Percentiles rank a stretch among this genome's conserved stretches.
These are phyloP conservation scores for Cyprinus carpio DNA, from an alignment of 2,113 vertebrate genomes.

Conservation along the genomic window DNA sequence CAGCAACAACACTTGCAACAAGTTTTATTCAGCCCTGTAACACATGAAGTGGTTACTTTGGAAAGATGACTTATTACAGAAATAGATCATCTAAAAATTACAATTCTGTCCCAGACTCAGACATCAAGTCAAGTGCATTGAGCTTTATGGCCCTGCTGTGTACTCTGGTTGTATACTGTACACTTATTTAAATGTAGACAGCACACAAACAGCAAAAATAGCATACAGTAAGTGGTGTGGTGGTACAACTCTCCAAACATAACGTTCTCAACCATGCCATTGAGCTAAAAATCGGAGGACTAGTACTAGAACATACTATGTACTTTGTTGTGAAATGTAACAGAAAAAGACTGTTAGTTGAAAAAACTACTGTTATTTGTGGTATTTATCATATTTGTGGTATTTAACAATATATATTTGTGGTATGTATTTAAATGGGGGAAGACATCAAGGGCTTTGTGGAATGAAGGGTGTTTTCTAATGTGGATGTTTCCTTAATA, in stretches of 20 bases:
- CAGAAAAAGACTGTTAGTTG: background rate
- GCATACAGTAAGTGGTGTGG: background rate
- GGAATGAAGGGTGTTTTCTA: too few species aligned
- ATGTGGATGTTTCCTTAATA: background rate
- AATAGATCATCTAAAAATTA: background rate
- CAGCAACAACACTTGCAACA: background rate
- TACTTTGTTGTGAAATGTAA: background rate
- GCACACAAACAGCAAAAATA: background rate
- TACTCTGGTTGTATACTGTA: background rate
- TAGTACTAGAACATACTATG: background rate
- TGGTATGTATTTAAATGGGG: too few species aligned
- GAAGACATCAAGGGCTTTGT: too few species aligned
- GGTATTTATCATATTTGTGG: too few species aligned
- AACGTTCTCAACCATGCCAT: background rate
- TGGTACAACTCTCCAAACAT: background rate
- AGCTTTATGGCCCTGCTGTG: background rate
- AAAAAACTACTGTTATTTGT: background rate
- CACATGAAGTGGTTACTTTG: background rate
- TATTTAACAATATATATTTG: too few species aligned
- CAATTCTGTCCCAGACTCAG: background rate
- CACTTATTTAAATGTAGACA: background rate
- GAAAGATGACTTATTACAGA: background rate
- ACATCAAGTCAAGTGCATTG: background rate
- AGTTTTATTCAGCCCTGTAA: background rate
- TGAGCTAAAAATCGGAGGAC: background rate